A percentile compares a stretch with the other conserved stretches of the same genome.
Conservation (phyloP, 2,113 vertebrate species). For the Trichomycterus rosablanca region DNA sequence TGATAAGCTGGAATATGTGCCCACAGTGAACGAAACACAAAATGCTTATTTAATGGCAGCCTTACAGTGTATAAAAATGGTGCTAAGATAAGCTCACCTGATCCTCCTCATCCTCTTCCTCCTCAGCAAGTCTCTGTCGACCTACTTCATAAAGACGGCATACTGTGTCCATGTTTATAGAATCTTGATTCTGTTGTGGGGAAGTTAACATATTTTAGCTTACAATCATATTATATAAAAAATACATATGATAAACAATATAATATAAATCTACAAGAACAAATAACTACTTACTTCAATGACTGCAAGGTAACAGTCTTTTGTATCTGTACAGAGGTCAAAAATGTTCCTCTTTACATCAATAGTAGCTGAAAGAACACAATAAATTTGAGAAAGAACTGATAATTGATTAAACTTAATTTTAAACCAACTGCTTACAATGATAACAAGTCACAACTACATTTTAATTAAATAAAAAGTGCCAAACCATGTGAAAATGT, state of each 20-base stretch:
- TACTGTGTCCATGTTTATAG: conserved; percentile 96
- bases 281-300: conserved; percentile 79
- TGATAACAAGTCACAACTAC: no score
- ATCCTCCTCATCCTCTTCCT: conserved; percentile 96
- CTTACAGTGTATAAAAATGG: no score
- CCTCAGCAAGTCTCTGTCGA: conserved; percentile 91
- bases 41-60: no score
- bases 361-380: conserved; percentile 80
- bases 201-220: neutral
- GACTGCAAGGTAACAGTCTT: conserved; percentile 97
- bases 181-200: conserved; percentile 86
- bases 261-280: neutral
- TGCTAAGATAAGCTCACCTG: conserved; percentile 18
- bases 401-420: no score
- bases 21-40: no score
- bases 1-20: no score
- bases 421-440: no score
- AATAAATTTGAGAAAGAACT: neutral
- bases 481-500: no score
- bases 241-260: no score
- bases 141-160: conserved; percentile 96
- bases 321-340: conserved; percentile 97
- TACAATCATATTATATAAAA: neutral
- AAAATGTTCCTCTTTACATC: conserved; percentile 98
- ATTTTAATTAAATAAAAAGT: no score